These are phyloP conservation scores for Spongia lamella DNA, from an alignment of 37 sponge, comb jelly and placozoan species.

Conservation along the genomic window DNA sequence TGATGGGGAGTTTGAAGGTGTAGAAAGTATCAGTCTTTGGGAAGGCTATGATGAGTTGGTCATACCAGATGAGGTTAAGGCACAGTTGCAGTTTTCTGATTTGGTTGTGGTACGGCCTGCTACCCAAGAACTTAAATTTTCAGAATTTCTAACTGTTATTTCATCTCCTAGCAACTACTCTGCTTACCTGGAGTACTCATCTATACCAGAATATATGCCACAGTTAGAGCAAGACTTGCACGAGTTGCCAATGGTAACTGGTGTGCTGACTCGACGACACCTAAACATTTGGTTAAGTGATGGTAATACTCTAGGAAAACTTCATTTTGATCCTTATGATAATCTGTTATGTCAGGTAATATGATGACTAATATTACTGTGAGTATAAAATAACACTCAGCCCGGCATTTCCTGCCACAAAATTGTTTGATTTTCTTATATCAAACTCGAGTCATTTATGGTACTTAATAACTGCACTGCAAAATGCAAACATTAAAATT, in stretches of 20 bases:
- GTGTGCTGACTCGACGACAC: slow-evolving; percentile 41
- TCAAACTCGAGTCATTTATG: too few species aligned
- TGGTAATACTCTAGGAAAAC: slow-evolving; percentile 80
- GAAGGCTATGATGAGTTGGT: slow-evolving; percentile 16
- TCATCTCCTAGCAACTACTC: slow-evolving; percentile 34
- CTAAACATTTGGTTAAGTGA: slow-evolving; percentile 86
- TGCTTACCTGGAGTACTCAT: slow-evolving; percentile 81
- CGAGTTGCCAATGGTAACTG: slow-evolving; percentile 53
- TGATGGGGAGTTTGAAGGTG: slow-evolving; percentile 80
- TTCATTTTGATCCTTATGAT: slow-evolving; percentile 87
- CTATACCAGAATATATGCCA: slow-evolving; percentile 77
- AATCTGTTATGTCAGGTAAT: slow-evolving; percentile 78
- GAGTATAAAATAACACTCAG: too few species aligned
- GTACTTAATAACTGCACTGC: too few species aligned
- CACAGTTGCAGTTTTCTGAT: slow-evolving; percentile 67
- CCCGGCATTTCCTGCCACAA: too few species aligned
- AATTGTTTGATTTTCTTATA: too few species aligned
- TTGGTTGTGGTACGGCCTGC: slow-evolving; percentile 84
- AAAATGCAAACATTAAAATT: too few species aligned
- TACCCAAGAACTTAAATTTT: slow-evolving; percentile 64
- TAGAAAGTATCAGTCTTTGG: slow-evolving; percentile 61
- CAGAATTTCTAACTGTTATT: slow-evolving; percentile 56
- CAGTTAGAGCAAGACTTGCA: slow-evolving; percentile 55
- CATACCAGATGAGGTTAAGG: slow-evolving; percentile 52
- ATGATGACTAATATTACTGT: too few species aligned